These are phyloP conservation scores for Leucosticte australis DNA, from an alignment of 2,113 vertebrate species.

Conservation along the genomic window DNA sequence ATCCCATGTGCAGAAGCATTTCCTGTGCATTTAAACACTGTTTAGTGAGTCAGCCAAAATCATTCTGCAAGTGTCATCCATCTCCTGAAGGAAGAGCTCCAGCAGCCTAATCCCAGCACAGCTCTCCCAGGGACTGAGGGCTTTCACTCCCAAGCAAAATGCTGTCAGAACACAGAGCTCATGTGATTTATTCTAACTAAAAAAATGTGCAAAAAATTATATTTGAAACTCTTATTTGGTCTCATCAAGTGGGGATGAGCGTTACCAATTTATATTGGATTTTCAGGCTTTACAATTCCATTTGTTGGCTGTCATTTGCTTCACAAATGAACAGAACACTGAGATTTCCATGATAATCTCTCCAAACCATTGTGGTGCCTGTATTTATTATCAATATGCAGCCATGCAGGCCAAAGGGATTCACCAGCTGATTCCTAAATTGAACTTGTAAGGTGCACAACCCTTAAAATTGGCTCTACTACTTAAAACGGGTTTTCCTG, in stretches of 20 bases:
- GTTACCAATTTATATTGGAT: slow-evolving; percentile 31
- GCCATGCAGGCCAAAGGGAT: neutral
- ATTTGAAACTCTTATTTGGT: neutral
- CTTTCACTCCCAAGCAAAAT: neutral
- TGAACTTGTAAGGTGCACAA: neutral
- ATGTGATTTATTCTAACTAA: neutral
- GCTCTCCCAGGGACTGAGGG: neutral
- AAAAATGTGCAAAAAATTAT: neutral
- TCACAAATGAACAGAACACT: slow-evolving; percentile 58
- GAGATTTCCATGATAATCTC: neutral
- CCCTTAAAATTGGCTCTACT: neutral
- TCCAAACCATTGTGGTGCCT: neutral
- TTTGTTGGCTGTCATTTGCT: slow-evolving; percentile 53
- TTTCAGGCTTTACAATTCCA: slow-evolving; percentile 49
- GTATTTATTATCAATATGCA: neutral
- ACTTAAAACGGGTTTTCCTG: neutral
- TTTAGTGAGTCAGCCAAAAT: slow-evolving; percentile 23
- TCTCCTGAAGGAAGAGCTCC: neutral
- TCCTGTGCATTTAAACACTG: slow-evolving; percentile 17
- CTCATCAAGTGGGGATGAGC: slow-evolving; percentile 27
- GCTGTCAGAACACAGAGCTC: neutral
- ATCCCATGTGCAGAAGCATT: neutral
- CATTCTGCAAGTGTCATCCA: neutral
- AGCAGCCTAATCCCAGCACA: neutral
- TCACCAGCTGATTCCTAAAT: neutral